Percentiles rank a stretch among this genome's conserved stretches.
These are phyloP conservation scores for Leptopterna dolabrata DNA, from an alignment of 2,888 invertebrate species.

Conservation along the genomic window DNA sequence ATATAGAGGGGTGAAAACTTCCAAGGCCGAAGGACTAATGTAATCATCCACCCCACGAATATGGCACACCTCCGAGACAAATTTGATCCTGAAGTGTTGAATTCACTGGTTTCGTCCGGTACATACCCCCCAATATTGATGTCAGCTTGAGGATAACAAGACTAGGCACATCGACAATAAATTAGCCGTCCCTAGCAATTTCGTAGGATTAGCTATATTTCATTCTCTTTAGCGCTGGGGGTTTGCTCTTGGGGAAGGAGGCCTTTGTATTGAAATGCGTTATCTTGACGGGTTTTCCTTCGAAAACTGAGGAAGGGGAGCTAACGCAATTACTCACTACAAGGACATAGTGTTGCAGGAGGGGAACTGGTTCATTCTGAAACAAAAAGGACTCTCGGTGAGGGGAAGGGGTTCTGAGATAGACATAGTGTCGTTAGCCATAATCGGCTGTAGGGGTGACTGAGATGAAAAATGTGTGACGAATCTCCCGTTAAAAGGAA, in stretches of 20 bases:
- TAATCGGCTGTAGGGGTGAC: neutral
- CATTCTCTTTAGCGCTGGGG: constrained; percentile 31
- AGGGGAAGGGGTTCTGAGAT: neutral
- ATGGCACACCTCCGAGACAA: neutral
- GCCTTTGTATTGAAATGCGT: constrained; percentile 32
- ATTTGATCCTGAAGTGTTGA: neutral
- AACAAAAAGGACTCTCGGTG: neutral
- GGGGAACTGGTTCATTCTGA: constrained; percentile 5
- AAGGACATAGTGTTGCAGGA: constrained; percentile 12
- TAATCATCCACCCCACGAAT: neutral
- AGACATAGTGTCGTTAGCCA: constrained; percentile 13
- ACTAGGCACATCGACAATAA: neutral
- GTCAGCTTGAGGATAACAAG: neutral
- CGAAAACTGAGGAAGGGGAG: neutral
- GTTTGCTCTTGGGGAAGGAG: neutral
- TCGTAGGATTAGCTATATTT: constrained; percentile 8
- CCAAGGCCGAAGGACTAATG: too few species aligned
- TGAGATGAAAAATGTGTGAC: neutral
- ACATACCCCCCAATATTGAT: neutral
- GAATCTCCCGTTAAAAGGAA: neutral
- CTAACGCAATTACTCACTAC: constrained; percentile 12
- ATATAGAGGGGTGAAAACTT: too few species aligned
- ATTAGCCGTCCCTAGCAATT: constrained; percentile 4
- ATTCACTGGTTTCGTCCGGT: neutral
- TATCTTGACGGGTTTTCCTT: constrained; percentile 27